Evolutionary conservation across 2,113 vertebrate genomes (phyloP).

Genomic region (Hydropotes inermis): DNA sequence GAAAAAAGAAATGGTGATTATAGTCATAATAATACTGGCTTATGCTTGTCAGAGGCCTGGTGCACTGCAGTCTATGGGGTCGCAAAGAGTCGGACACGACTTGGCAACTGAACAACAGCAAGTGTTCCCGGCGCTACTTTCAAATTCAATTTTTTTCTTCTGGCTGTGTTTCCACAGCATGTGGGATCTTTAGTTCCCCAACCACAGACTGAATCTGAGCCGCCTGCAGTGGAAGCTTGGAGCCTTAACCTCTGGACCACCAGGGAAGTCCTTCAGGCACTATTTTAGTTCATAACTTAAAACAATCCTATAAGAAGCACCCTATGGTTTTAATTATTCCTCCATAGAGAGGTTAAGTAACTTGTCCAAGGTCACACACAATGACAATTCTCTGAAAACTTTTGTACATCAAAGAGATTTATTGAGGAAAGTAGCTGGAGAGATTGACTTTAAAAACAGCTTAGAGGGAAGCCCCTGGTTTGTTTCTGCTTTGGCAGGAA

Average conservation of each 20-base stretch:
- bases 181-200: background rate
- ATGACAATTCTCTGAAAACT: background rate
- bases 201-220: background rate
- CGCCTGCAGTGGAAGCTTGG: background rate
- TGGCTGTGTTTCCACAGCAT: background rate
- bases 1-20: background rate
- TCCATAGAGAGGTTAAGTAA: background rate
- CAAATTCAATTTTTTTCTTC: background rate
- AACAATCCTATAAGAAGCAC: background rate
- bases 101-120: background rate
- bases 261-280: background rate
- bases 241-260: background rate
- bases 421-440: conserved; percentile 2
- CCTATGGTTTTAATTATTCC: background rate
- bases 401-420: background rate
- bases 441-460: background rate
- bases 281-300: background rate
- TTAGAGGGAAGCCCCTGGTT: background rate
- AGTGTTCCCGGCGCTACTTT: background rate
- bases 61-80: background rate
- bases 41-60: background rate
- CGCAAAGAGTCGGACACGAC: background rate
- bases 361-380: background rate
- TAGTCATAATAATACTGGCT: background rate
- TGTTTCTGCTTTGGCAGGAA: background rate